Evolutionary conservation across 2,113 vertebrate genomes (phyloP), one percentile per base, ranked within the genome.

Genomic region (Hypomesus transpacificus): DNA sequence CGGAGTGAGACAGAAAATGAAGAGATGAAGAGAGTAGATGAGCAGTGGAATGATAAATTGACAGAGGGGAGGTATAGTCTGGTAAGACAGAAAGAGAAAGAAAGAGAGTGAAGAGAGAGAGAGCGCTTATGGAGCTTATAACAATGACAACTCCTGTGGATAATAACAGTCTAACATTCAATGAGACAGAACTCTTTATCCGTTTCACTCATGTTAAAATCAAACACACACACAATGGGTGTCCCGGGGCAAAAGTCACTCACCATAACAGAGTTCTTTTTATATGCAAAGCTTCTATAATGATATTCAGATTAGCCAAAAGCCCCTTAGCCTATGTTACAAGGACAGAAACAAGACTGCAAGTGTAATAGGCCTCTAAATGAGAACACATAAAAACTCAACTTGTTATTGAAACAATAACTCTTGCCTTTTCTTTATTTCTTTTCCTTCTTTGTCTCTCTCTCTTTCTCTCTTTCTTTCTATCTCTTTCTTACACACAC

Each of bases 41-140:
- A 89, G 70, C 76, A 73, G 85, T 79, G 80, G 78, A 81, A 80
- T 88, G 89, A 89, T 87, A 82, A 79, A 89, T 87, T 83, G 71
- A 75, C 69, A 77, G 2, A 79, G 80, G 87, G 87, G 79, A 82
- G 66, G 17, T 66, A 70, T 75, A 69, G 52, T 66, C 52, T 71
- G 63, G n/a, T 20, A 66, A 66, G 34, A 46, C 5, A 20, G 64
- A 21, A 5, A 50, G 50, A 24, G 53, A 22, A 8, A 24, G 59
- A 61, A 24, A 51, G 75, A 77, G 74, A 78, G 73, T 75, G 69
- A 46, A 21, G 62, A 80, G 77, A 21, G 62, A 80, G 77, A 72
- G 67, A 72, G 71, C 54, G 78, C 65, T 83, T 60, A 76, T 0
- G 0, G 21, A 70, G 59, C 72, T 17, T 52, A 76, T 64, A 56